Evolutionary conservation across 2,113 vertebrate species (phyloP).

Genomic region (Chloroceryle aenea): DNA sequence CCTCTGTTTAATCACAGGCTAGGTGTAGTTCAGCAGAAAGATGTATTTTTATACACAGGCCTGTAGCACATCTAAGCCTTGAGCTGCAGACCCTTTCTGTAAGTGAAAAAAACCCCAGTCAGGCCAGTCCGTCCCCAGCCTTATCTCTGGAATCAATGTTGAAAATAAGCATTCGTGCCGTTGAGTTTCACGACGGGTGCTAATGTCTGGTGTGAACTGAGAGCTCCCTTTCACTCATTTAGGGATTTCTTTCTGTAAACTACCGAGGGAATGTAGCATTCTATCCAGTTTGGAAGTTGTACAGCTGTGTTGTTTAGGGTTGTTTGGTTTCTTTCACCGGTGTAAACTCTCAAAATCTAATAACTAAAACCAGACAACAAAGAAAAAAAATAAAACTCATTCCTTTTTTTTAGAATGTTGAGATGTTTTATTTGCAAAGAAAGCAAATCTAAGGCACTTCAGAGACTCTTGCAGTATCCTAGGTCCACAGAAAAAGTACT

Average conservation of each 20-base stretch:
- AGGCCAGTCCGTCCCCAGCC: neutral
- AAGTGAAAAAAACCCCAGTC: neutral
- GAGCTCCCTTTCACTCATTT: neutral
- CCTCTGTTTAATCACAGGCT: constrained; percentile 56
- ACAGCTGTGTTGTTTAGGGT: neutral
- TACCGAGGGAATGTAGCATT: neutral
- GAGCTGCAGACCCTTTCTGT: neutral
- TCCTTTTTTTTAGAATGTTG: neutral
- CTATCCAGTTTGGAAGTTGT: neutral
- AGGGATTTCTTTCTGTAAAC: neutral
- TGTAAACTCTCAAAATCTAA: neutral
- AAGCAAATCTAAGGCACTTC: neutral
- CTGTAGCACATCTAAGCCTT: constrained; percentile 9
- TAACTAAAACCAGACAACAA: neutral
- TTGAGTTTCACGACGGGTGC: neutral
- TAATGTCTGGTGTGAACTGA: neutral
- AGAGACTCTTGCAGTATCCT: neutral
- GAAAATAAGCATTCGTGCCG: neutral
- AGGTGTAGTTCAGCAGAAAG: constrained; percentile 9
- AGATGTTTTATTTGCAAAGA: neutral
- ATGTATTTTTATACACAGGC: neutral
- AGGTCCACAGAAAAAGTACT: neutral
- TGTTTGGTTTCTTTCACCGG: neutral
- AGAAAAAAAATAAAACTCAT: neutral
- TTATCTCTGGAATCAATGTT: neutral